Percentiles rank a stretch among this genome's conserved stretches.
Conservation (phyloP, 2,113 vertebrate species). For the Spizaetus ornatus region DNA sequence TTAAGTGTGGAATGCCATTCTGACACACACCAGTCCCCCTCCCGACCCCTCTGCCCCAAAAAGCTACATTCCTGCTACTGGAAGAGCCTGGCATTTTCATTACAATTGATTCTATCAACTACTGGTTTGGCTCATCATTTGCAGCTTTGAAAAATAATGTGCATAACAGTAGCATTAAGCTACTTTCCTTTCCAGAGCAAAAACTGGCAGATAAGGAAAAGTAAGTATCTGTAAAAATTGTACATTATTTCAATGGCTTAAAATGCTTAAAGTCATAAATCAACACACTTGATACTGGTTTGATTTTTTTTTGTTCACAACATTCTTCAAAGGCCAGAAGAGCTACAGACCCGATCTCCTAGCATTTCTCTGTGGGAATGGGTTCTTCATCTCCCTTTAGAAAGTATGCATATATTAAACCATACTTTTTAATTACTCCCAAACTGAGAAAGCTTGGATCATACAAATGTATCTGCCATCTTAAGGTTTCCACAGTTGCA, state of each 20-base stretch:
- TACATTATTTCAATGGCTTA: slow-evolving; percentile 7
- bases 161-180: slow-evolving; percentile 24
- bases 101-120: neutral
- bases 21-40: neutral
- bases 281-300: slow-evolving; percentile 13
- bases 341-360: neutral
- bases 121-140: slow-evolving; percentile 43
- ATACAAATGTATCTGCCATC: neutral
- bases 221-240: neutral
- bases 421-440: slow-evolving; percentile 56
- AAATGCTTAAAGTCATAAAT: slow-evolving; percentile 34
- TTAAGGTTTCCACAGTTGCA: neutral
- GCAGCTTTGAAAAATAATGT: slow-evolving; percentile 56
- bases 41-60: neutral
- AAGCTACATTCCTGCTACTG: slow-evolving; percentile 54
- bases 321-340: slow-evolving; percentile 19
- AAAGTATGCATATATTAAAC: slow-evolving; percentile 19
- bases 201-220: slow-evolving; percentile 3
- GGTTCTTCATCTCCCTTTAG: slow-evolving; percentile 44
- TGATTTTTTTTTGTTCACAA: slow-evolving; percentile 25
- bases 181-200: slow-evolving; percentile 27
- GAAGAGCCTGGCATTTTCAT: slow-evolving; percentile 30
- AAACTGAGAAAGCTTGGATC: slow-evolving; percentile 44
- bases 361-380: neutral
- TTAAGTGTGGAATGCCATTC: neutral